Evolutionary conservation across 2,113 vertebrate genomes (phyloP), one percentile per base, ranked within the genome.

Genomic region (Sakesphorus luctuosus): DNA sequence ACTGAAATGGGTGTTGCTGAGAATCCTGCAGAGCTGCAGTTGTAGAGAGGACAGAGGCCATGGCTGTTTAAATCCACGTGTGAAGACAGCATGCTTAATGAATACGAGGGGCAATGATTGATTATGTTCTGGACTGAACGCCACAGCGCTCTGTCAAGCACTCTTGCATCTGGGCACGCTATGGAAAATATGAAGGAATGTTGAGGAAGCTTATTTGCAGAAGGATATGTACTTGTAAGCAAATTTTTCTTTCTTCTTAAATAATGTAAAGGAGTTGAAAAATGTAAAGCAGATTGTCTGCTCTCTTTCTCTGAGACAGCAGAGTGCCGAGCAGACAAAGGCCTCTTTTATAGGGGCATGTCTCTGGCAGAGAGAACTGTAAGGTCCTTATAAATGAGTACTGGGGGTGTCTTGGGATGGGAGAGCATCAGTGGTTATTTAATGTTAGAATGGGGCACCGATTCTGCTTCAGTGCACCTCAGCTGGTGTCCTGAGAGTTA

Each of bases 171-270:
- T 96, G 93, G 85, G 80, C 84, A 93, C 50, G 94, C 93, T 89
- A 94, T 96, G 90, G 94, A 97, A 97, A 97, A 89, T 92, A 98
- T 97, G 97, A 97, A 97, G 96, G 93, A 94, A 97, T 98, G 98
- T 97, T 98, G 97, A 98, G 96, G 98, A 98, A 96, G 97, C 97
- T 98, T 90, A 97, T 99, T 96, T 99, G 98, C 97, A 97, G 96
- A 93, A 98, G 96, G 90, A 98, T 98, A 96, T 98, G 98, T 88
- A 91, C 97, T 91, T 94, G 98, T 98, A 98, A 99, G 98, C 97
- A 62, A 43, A 80, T 79, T 85, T 87, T 55, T 75, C 59, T 38
- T 55, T 29, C 26, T 73, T 82, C 26, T 77, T 91, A 46, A 66
- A 69, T 84, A 84, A 81, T 56, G 55, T 62, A 66, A 67, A 77